A percentile compares a stretch with the other conserved stretches of the same genome.
phyloP scores from a whole-genome alignment of 2,113 vertebrate genomes.

The Mormoops blainvillei region DNA sequence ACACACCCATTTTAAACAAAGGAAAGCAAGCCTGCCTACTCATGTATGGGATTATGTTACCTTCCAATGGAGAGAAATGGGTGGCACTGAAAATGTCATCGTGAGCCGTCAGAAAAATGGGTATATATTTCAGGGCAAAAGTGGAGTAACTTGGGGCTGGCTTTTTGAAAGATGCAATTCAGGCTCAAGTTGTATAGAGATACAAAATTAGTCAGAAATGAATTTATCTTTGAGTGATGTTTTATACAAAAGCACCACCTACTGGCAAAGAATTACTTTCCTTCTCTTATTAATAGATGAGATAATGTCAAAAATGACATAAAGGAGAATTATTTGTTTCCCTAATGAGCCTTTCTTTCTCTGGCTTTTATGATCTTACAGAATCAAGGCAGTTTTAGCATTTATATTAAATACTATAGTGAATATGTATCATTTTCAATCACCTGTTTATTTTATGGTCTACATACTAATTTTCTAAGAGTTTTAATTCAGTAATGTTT shows the following conservation, averaged over 20 bases:
- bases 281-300: slow-evolving; percentile 27
- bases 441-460: not conserved
- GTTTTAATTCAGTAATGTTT: slow-evolving; percentile 41
- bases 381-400: not conserved
- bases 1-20: slow-evolving; percentile 43
- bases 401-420: not conserved
- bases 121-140: not conserved
- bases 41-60: not conserved
- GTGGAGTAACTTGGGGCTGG: not conserved
- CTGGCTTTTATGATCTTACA: slow-evolving; percentile 25
- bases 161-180: not conserved
- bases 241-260: slow-evolving; percentile 84
- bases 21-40: not conserved
- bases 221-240: slow-evolving; percentile 65
- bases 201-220: slow-evolving; percentile 46
- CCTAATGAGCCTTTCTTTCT: slow-evolving; percentile 34
- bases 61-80: not conserved
- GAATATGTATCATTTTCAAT: not conserved
- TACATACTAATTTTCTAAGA: slow-evolving; percentile 13
- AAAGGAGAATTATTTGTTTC: slow-evolving; percentile 39
- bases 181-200: not conserved
- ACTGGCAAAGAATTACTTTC: slow-evolving; percentile 75
- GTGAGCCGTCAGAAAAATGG: not conserved
- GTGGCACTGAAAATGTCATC: not conserved
- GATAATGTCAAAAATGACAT: not conserved